A percentile compares a stretch with the other conserved stretches of the same genome.
These are phyloP conservation scores for Pseudomyrmex pallidus DNA, from an alignment of 1,140 invertebrate genomes.

Conservation along the genomic window DNA sequence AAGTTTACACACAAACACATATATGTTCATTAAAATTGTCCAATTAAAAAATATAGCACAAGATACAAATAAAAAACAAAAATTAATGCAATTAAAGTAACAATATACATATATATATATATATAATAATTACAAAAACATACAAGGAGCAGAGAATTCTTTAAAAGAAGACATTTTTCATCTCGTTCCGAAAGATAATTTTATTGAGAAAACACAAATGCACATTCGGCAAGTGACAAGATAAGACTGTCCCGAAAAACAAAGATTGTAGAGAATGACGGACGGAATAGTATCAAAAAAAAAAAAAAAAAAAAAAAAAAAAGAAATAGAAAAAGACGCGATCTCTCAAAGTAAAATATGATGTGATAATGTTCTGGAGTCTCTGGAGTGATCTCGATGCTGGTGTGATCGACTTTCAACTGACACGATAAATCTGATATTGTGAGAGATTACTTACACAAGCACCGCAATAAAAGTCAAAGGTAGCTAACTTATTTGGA, in stretches of 20 bases:
- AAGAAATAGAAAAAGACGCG: not conserved
- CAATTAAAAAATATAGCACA: not conserved
- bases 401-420: not conserved
- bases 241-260: conserved; percentile 51
- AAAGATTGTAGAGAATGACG: conserved; percentile 18
- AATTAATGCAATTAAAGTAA: not conserved
- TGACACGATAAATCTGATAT: not conserved
- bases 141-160: not conserved
- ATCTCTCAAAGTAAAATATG: no score
- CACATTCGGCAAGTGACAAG: conserved; percentile 30
- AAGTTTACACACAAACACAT: not conserved
- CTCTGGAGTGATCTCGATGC: not conserved
- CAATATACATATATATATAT: not conserved
- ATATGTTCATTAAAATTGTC: not conserved
- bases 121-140: not conserved
- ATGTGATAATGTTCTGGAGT: no score
- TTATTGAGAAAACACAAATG: no score
- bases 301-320: conserved; percentile 31
- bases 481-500: conserved; percentile 27
- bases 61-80: not conserved
- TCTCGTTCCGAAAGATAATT: no score
- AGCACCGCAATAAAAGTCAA: conserved; percentile 36
- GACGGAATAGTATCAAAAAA: not conserved
- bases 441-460: not conserved
- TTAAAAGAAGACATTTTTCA: conserved; percentile 21